Conservation (phyloP, 64 coral and sea anemone genomes). For the Hydrozoanthus tunicans region DNA sequence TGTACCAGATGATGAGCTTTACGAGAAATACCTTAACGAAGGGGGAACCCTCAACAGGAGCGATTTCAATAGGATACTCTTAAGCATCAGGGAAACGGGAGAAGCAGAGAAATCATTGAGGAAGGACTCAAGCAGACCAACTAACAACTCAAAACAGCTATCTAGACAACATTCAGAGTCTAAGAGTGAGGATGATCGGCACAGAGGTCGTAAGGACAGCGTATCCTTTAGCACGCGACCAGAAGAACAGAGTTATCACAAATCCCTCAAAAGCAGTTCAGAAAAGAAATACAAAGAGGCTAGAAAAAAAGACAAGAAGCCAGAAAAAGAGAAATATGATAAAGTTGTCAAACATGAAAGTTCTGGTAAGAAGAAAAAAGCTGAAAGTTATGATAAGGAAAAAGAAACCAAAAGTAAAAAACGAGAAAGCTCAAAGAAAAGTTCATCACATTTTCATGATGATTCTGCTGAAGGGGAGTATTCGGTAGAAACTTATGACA, state of each 20-base stretch:
- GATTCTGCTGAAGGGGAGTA: neutral
- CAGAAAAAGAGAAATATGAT: constrained; percentile 2
- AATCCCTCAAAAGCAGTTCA: constrained; percentile 20
- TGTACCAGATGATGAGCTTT: constrained; percentile 49
- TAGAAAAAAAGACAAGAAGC: constrained; percentile 4
- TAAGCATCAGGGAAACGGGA: constrained; percentile 39
- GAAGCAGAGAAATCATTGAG: constrained; percentile 40
- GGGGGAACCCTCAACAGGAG: constrained; percentile 42
- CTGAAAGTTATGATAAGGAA: neutral
- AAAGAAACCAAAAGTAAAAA: neutral
- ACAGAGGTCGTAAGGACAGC: constrained; percentile 10
- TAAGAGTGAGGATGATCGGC: neutral
- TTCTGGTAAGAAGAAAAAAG: constrained; percentile 13
- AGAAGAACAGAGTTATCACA: constrained; percentile 24
- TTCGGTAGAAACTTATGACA: neutral
- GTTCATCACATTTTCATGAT: neutral
- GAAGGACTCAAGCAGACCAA: neutral
- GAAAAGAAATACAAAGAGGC: neutral
- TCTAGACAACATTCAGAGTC: constrained; percentile 1
- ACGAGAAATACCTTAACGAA: constrained; percentile 38
- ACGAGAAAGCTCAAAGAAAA: constrained; percentile 10
- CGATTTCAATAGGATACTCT: constrained; percentile 38
- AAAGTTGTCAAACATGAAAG: neutral
- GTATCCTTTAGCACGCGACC: neutral
- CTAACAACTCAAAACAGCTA: neutral